Conservation (phyloP, 1,140 invertebrate species). For the Musca domestica region DNA sequence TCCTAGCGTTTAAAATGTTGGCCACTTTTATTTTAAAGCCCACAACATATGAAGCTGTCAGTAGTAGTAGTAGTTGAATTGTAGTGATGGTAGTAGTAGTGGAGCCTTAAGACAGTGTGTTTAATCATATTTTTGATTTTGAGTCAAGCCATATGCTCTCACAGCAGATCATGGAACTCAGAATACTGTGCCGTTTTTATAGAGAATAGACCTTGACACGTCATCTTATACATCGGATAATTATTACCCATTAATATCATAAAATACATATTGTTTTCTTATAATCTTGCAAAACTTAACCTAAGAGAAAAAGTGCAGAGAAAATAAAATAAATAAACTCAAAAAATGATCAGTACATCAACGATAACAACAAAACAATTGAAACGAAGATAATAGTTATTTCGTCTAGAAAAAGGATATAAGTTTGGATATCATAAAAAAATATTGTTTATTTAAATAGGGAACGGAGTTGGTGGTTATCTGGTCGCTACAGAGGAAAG, state of each 20-base stretch:
- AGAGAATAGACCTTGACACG: not conserved
- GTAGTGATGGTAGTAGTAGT: constrained; percentile 20
- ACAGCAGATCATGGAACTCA: constrained; percentile 10
- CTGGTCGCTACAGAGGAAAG: too few species aligned
- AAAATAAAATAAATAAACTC: constrained; percentile 26
- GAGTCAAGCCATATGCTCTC: constrained; percentile 2
- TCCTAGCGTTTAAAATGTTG: constrained; percentile 16
- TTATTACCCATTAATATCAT: constrained; percentile 8
- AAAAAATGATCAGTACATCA: constrained; percentile 25
- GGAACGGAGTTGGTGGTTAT: too few species aligned
- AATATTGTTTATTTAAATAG: too few species aligned
- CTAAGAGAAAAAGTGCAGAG: constrained; percentile 29
- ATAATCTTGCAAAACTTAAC: constrained; percentile 23
- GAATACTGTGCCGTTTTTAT: not conserved
- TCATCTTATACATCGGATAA: not conserved
- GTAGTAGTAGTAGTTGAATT: constrained; percentile 10
- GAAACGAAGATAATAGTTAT: too few species aligned
- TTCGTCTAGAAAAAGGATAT: too few species aligned
- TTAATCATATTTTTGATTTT: not conserved
- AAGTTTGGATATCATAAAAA: too few species aligned
- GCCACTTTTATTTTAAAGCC: constrained; percentile 9
- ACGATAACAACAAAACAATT: constrained; percentile 13
- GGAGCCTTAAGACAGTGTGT: constrained; percentile 11
- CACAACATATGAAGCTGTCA: constrained; percentile 13
- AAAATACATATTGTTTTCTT: constrained; percentile 9